Base-by-base conservation (phyloP, 2,888 invertebrate genomes). In the Volucella zonaria region DNA sequence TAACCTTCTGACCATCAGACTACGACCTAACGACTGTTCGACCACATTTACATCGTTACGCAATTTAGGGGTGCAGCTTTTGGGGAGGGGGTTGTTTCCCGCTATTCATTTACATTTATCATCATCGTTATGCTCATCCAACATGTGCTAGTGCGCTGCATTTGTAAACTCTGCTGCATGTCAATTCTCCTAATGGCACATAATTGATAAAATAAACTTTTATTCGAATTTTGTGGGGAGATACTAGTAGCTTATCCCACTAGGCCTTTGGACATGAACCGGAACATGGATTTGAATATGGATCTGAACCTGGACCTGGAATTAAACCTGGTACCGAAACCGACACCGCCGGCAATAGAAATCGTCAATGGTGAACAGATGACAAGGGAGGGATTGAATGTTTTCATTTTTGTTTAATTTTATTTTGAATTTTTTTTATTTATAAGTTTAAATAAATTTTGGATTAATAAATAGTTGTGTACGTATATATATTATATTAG, bases 131-230 rank as follows among this genome's bases (percentile, higher is more conserved):
- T 62, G 31, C 15, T 49, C 43, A 42, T 61, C n/a, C n/a, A 49
- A 31, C 14, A 66, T 45, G 43, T 31, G 61, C 68, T 31, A 15
- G 11, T 49, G 31, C 18, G 6, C 15, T 31, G 10, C 58, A 38
- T 12, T 11, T 18, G 40, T 31, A 14, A 23, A 38, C 58, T 75
- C 42, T 59, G 66, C 54, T 79, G 70, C 80, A 83, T 79, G 83
- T 83, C 83, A 80, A 51, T 71, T 80, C 45, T 66, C 67, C 79
- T 71, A 75, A 71, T 75, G 71, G 70, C 51, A 67, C 67, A 47
- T 79, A 75, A 83, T 83, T 80, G 83, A 83, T 83, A 83, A 79
- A 83, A 75, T 80, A 83, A 79, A 83, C 79, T 79, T 83, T 83
- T 80, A 83, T 83, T 67, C 61, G 74, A 49, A 2, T 23, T 23